Evolutionary conservation across 2,888 invertebrate genomes (phyloP), one percentile per base, ranked within the genome.

Genomic region (Drosophila mayaguana): DNA sequence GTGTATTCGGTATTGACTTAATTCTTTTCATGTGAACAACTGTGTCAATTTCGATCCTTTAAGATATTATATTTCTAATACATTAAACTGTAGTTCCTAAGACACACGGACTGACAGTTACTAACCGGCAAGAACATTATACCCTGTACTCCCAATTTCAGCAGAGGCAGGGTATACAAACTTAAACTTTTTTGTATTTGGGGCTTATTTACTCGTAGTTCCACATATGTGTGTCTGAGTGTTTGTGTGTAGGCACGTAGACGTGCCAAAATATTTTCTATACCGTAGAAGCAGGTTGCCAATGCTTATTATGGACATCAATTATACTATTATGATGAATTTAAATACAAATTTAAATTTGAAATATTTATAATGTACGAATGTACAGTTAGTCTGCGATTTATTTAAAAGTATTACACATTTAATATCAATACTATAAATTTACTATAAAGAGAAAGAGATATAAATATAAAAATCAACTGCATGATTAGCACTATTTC

Each of bases 401-500:
- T 32, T 9, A 32, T 32, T 32, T 32, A 25, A 25, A 25, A 7
- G 1, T 25, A 9, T 32, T 32, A 8, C 8, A 32, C 9, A 32
- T 32, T 9, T 32, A 9, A 5, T 28, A 2, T 32, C 2, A 32
- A 32, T 32, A 32, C 32, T 32, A 32, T 9, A 32, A 32, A 32
- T 9, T 11, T 32, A 32, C 32, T 32, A 32, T 32, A 11, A 32
- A 32, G 9, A 38, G 16, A 11, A 25, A 16, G 1, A 1, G 5
- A 20, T 20, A 12, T 12, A 20, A 43, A 18, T 12, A 46, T 20
- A 11, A n/a, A 64, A 48, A 32, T 34, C n/a, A n/a, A 36, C 46
- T 32, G 34, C 18, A 34, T 60, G 83, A 81, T 83, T 70, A 56
- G 62, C 67, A 55, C 61, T 34, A 70, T 68, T 64, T 25, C 45